Evolutionary conservation across 2,888 invertebrate genomes (phyloP).

Genomic region (Teleogryllus oceanicus): DNA sequence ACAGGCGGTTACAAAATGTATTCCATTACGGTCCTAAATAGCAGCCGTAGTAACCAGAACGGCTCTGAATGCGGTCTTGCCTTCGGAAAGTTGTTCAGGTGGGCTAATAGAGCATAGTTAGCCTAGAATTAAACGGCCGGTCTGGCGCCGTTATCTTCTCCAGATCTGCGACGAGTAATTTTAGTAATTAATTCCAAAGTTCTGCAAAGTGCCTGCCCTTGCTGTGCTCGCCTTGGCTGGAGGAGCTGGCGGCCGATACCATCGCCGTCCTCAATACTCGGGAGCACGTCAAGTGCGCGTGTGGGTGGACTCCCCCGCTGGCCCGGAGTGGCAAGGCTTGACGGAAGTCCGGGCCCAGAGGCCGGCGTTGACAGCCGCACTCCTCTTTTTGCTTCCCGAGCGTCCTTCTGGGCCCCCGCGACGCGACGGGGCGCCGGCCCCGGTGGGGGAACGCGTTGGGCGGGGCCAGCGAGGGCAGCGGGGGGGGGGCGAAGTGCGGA

Average conservation of each 20-base stretch:
- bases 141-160: neutral
- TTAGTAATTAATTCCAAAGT: constrained; percentile 18
- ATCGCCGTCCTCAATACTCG: neutral
- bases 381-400: too few relatives aligned
- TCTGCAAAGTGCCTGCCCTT: constrained; percentile 5
- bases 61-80: neutral
- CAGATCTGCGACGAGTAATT: constrained; percentile 18
- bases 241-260: neutral
- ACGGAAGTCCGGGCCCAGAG: too few relatives aligned
- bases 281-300: neutral
- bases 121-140: constrained; percentile 1
- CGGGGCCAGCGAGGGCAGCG: too few relatives aligned
- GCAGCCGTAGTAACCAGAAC: neutral
- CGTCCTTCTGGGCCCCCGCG: too few relatives aligned
- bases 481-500: too few relatives aligned
- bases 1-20: neutral
- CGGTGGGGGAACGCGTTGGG: too few relatives aligned
- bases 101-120: constrained; percentile 3
- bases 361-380: too few relatives aligned
- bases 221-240: neutral
- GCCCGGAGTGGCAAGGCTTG: neutral
- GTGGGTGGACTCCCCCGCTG: neutral
- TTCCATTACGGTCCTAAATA: constrained; percentile 4
- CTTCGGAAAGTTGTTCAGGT: constrained; percentile 18
- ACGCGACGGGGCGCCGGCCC: too few relatives aligned